Conservation (phyloP, 2,113 vertebrate genomes). For the Lepus europaeus region DNA sequence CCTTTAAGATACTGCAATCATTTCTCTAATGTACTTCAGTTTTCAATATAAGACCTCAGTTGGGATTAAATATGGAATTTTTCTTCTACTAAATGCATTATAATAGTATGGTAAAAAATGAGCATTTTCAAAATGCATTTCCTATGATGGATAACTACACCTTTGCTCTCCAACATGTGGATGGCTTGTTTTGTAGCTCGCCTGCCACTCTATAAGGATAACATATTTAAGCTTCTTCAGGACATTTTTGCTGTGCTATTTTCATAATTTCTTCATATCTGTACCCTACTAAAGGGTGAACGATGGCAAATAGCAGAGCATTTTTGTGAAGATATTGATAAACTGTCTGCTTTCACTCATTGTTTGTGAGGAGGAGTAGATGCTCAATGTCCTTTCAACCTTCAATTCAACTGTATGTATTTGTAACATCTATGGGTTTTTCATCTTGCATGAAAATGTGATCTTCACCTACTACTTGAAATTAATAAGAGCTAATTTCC, state of each 20-base stretch:
- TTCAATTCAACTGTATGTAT: slow-evolving; percentile 45
- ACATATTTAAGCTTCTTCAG: neutral
- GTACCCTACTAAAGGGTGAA: slow-evolving; percentile 7
- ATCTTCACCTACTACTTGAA: slow-evolving; percentile 57
- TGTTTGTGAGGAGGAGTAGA: neutral
- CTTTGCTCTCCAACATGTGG: neutral
- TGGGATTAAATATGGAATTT: slow-evolving; percentile 76
- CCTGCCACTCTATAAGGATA: slow-evolving; percentile 56
- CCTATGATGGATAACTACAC: slow-evolving; percentile 61
- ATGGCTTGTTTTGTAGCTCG: slow-evolving; percentile 61
- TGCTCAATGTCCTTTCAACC: slow-evolving; percentile 20
- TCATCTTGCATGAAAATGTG: slow-evolving; percentile 34
- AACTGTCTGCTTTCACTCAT: slow-evolving; percentile 39
- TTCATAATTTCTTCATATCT: neutral
- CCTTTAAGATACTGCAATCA: slow-evolving; percentile 70
- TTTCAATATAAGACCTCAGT: slow-evolving; percentile 77
- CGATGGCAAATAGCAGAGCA: slow-evolving; percentile 62
- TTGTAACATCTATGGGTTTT: slow-evolving; percentile 30
- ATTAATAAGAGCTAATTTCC: slow-evolving; percentile 4
- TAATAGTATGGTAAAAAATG: slow-evolving; percentile 71
- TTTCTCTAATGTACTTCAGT: slow-evolving; percentile 74
- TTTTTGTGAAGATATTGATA: slow-evolving; percentile 19
- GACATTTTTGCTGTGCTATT: neutral
- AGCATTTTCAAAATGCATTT: slow-evolving; percentile 75
- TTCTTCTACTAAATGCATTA: slow-evolving; percentile 74